These are phyloP conservation scores for Aphelinus certus DNA, from an alignment of 1,140 invertebrate genomes.

Conservation along the genomic window DNA sequence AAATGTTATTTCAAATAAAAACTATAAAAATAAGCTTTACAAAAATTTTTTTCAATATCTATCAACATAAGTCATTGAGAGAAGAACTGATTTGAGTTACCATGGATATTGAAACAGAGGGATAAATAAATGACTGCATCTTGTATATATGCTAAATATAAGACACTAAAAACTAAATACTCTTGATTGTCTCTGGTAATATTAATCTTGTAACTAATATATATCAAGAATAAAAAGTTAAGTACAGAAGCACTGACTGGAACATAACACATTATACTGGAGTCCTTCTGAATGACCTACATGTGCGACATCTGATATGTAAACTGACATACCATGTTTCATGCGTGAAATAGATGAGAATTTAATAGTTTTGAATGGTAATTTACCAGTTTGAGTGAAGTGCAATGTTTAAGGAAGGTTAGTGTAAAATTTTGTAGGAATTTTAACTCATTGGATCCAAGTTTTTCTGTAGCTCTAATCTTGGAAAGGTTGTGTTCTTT, in stretches of 20 bases:
- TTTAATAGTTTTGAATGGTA: slow-evolving; percentile 33
- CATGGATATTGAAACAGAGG: slow-evolving; percentile 5
- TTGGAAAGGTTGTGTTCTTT: too few relatives aligned
- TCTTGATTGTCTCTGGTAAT: slow-evolving; percentile 28
- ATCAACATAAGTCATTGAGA: too few relatives aligned
- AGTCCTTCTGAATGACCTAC: slow-evolving; percentile 48
- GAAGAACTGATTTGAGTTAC: neutral
- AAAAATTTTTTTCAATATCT: slow-evolving; percentile 24
- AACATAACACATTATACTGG: slow-evolving; percentile 40
- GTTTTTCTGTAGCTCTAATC: neutral
- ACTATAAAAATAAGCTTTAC: neutral
- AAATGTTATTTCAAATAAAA: too few relatives aligned
- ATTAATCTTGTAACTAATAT: slow-evolving; percentile 22
- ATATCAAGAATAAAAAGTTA: slow-evolving; percentile 31
- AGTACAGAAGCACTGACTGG: slow-evolving; percentile 33
- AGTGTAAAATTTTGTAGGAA: slow-evolving; percentile 30
- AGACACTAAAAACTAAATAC: slow-evolving; percentile 20
- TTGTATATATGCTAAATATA: slow-evolving; percentile 10
- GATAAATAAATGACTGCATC: neutral
- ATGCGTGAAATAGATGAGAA: slow-evolving; percentile 49
- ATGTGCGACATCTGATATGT: slow-evolving; percentile 52
- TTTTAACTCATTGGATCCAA: slow-evolving; percentile 13
- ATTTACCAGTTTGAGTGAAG: slow-evolving; percentile 13
- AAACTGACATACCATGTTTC: slow-evolving; percentile 52
- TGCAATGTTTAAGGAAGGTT: slow-evolving; percentile 36